These are phyloP conservation scores for Lepus timidus DNA, from an alignment of 2,113 vertebrate species.

Conservation along the genomic window DNA sequence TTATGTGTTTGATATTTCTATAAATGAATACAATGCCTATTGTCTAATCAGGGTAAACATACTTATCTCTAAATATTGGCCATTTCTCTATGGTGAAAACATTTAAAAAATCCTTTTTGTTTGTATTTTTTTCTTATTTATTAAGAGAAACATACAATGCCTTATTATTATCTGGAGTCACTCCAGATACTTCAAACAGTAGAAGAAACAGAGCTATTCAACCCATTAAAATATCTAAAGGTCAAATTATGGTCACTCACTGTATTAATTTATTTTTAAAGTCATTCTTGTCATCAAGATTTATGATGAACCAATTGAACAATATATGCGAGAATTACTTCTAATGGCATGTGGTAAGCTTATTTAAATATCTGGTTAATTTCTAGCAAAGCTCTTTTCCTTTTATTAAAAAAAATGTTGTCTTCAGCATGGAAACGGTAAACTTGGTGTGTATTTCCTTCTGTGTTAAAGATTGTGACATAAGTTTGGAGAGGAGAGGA, in stretches of 20 bases:
- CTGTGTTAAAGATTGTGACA: neutral
- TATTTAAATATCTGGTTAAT: slow-evolving; percentile 24
- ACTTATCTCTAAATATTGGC: too few species aligned
- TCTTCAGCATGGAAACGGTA: slow-evolving; percentile 23
- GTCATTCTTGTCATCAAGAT: slow-evolving; percentile 67
- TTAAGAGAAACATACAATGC: too few species aligned
- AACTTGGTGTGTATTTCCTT: slow-evolving; percentile 32
- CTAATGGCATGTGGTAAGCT: neutral
- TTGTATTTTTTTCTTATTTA: too few species aligned
- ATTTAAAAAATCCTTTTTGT: too few species aligned
- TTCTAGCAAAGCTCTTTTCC: slow-evolving; percentile 17
- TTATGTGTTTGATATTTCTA: too few species aligned
- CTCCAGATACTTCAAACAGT: neutral
- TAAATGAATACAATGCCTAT: too few species aligned
- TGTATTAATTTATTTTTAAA: slow-evolving; percentile 70
- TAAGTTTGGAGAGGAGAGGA: neutral
- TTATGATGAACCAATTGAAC: slow-evolving; percentile 52
- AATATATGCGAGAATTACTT: neutral
- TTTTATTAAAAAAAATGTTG: slow-evolving; percentile 57
- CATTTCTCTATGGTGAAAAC: too few species aligned
- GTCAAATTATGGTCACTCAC: slow-evolving; percentile 24
- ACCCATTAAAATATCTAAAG: slow-evolving; percentile 56
- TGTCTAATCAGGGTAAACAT: too few species aligned
- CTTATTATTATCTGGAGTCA: too few species aligned
- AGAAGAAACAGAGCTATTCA: slow-evolving; percentile 48